Evolutionary conservation across 23 tunicate species (phyloP).

Genomic region (Halocynthia aurantium): DNA sequence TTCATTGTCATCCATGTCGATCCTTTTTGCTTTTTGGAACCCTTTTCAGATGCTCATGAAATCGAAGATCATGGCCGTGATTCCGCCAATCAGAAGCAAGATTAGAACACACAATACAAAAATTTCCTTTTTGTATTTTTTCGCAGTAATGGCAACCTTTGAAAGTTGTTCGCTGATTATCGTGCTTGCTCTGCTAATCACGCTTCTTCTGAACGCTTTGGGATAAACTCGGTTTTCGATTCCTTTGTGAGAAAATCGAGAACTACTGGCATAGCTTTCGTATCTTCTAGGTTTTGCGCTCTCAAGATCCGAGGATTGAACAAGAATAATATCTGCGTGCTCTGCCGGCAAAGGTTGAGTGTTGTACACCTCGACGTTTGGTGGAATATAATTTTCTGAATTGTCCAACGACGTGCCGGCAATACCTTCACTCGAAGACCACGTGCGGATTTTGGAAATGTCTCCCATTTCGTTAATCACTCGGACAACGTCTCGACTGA

Average conservation of each 20-base stretch:
- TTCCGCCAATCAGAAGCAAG: not conserved
- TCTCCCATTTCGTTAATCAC: constrained; percentile 28
- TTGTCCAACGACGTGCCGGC: not conserved
- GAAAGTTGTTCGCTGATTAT: constrained; percentile 5
- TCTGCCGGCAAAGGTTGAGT: constrained; percentile 8
- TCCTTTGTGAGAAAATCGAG: constrained; percentile 1
- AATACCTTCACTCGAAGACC: not conserved
- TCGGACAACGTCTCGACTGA: constrained; percentile 11
- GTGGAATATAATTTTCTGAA: not conserved
- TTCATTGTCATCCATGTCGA: no score
- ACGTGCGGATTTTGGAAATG: not conserved
- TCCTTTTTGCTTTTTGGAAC: no score
- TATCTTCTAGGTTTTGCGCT: not conserved
- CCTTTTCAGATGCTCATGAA: no score
- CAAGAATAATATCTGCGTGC: not conserved
- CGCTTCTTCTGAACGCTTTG: constrained; percentile 8
- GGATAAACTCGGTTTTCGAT: not conserved
- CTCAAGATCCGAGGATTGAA: constrained; percentile 8
- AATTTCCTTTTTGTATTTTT: constrained; percentile 13
- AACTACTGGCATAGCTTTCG: constrained; percentile 1
- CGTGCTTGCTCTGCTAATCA: constrained; percentile 23
- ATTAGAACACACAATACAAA: not conserved
- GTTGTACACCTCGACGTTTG: not conserved
- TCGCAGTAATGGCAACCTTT: constrained; percentile 10
- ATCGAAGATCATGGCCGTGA: constrained; percentile 17